Percentiles rank a stretch among this genome's conserved stretches.
These are phyloP conservation scores for Nesospiza acunhae DNA, from an alignment of 2,113 vertebrate genomes.

Conservation along the genomic window DNA sequence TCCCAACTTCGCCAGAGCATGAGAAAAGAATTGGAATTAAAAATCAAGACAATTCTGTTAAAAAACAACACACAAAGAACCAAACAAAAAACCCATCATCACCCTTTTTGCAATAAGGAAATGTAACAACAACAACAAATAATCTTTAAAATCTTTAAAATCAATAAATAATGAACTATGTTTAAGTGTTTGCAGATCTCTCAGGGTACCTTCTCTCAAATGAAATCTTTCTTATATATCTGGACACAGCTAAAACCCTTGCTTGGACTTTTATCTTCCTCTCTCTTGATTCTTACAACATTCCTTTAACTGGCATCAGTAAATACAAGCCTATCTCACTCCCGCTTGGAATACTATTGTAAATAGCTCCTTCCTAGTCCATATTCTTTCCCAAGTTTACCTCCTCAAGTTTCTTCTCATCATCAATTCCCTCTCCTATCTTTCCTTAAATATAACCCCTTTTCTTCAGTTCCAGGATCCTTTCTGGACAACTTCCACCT, in stretches of 20 bases:
- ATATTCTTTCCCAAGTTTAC: background rate
- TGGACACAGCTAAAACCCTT: background rate
- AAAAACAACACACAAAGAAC: background rate
- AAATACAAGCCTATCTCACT: background rate
- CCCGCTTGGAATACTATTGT: background rate
- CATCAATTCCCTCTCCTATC: background rate
- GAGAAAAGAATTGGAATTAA: background rate
- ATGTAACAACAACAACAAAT: background rate
- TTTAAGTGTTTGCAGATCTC: background rate
- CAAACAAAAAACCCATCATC: background rate
- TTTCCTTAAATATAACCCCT: background rate
- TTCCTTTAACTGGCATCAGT: background rate
- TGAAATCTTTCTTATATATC: background rate
- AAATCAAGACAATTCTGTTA: background rate
- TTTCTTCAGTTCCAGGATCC: background rate
- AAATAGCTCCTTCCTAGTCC: background rate
- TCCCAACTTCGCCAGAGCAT: background rate
- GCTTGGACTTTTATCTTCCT: background rate
- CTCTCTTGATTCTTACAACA: background rate
- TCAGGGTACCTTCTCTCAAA: background rate
- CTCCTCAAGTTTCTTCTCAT: background rate
- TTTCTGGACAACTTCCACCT: background rate
- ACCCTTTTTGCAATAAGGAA: fast-evolving
- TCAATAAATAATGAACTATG: background rate
- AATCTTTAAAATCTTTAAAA: background rate